Evolutionary conservation across 2,888 invertebrate species (phyloP).

Genomic region (Embidobia sp.): DNA sequence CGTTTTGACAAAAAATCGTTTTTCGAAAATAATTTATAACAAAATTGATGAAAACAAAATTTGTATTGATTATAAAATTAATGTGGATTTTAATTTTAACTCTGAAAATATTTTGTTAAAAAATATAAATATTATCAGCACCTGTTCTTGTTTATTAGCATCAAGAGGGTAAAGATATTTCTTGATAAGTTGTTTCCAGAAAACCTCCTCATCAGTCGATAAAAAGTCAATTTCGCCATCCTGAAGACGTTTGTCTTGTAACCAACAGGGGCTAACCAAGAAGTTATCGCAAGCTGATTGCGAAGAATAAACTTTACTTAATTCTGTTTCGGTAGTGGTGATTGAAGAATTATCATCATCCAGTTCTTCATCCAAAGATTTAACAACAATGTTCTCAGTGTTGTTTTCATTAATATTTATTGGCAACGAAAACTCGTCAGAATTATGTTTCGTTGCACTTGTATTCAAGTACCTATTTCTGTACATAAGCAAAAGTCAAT

Average conservation of each 20-base stretch:
- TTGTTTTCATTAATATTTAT: slow-evolving; percentile 28
- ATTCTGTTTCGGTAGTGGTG: slow-evolving; percentile 19
- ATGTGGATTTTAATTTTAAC: too few relatives aligned
- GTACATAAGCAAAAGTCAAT: background rate
- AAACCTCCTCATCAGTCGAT: slow-evolving; percentile 85
- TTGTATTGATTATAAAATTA: too few relatives aligned
- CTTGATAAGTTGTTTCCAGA: slow-evolving; percentile 90
- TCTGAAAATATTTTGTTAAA: too few relatives aligned
- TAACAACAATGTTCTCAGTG: slow-evolving; percentile 19
- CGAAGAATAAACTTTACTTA: slow-evolving; percentile 38
- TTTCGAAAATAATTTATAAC: too few relatives aligned
- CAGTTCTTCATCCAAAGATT: slow-evolving; percentile 38
- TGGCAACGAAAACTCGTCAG: slow-evolving; percentile 18
- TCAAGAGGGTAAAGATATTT: slow-evolving; percentile 89
- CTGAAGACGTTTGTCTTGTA: slow-evolving; percentile 86
- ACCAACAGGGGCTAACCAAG: slow-evolving; percentile 85
- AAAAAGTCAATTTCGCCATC: slow-evolving; percentile 87
- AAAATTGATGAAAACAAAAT: too few relatives aligned
- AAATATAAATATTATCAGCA: too few relatives aligned
- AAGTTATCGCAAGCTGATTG: slow-evolving; percentile 71
- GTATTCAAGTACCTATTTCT: slow-evolving; percentile 20
- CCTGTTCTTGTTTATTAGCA: slow-evolving; percentile 84
- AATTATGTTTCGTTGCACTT: slow-evolving; percentile 7
- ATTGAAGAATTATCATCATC: slow-evolving; percentile 58
- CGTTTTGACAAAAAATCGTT: too few relatives aligned